Conservation (phyloP, 1,140 invertebrate species). For the Hyphantria cunea region DNA sequence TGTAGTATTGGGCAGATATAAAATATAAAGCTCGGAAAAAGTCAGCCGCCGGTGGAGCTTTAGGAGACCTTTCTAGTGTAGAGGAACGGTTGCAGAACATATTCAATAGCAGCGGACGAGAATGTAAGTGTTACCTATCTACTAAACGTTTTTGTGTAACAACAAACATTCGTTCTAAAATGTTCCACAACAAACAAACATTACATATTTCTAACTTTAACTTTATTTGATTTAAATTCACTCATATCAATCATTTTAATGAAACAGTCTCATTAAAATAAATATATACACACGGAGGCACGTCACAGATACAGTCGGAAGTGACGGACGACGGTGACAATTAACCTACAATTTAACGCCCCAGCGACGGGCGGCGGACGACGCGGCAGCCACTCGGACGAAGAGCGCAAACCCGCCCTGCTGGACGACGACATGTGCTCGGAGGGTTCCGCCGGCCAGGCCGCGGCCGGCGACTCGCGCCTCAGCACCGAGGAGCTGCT, state of each 20-base stretch:
- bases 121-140: conserved; percentile 22
- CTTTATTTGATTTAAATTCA: too few species aligned
- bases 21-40: conserved; percentile 74
- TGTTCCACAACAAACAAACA: too few species aligned
- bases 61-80: conserved; percentile 61
- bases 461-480: conserved; percentile 34
- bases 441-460: conserved; percentile 43
- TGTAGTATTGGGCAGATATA: conserved; percentile 73
- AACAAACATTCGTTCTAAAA: too few species aligned
- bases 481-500: conserved; percentile 64
- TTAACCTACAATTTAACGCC: too few species aligned
- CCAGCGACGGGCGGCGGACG: conserved; percentile 26
- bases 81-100: conserved; percentile 67
- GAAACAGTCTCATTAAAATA: too few species aligned
- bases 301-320: too few species aligned
- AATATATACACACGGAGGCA: too few species aligned
- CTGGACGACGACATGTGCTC: conserved; percentile 65
- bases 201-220: too few species aligned
- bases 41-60: conserved; percentile 57
- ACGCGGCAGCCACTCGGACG: conserved; percentile 53
- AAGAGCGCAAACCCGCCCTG: conserved; percentile 52
- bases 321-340: too few species aligned
- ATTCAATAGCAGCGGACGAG: conserved; percentile 34
- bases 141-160: too few species aligned
- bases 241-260: too few species aligned